Evolutionary conservation across 2,888 invertebrate species (phyloP), one percentile per base, ranked within the genome.

Genomic region (Drosophila acutilabella): DNA sequence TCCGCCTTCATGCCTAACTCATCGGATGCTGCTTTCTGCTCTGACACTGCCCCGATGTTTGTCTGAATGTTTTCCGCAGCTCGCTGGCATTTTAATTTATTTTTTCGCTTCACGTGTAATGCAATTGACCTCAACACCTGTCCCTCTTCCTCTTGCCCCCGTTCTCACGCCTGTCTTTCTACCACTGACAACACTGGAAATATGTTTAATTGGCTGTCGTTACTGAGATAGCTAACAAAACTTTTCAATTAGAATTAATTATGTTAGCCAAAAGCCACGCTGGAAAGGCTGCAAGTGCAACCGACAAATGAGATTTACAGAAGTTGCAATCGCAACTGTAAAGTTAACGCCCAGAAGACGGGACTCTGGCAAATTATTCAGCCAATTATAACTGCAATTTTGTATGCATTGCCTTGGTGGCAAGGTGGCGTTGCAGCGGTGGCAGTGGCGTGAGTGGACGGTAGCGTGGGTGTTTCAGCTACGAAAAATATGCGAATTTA

Each of bases 171-270:
- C 14, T 16, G 1, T 4, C 30, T 8, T 13, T 16, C 48, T 4
- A 4, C 18, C 6, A 23, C n/a, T 20, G 23, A 23, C 42, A 42
- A 48, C 44, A 36, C 51, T 53, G 30, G 16, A 81, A 71, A 69
- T 62, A 45, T 72, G 64, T 72, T 70, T 81, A 76, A 80, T 82
- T 81, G 82, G 59, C 52, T 44, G 56, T 33, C 48, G 61, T 33
- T 53, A 36, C 30, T 53, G n/a, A 54, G 47, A 50, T 73, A 73
- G 74, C 52, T 60, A 60, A 72, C 76, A 70, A 65, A 79, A 79
- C 69, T 81, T 81, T 80, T 72, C 79, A 80, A 80, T 80, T 80
- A 80, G 72, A 74, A 80, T 66, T 80, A 73, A 80, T 81, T 62
- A 76, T 75, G 67, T 81, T 80, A 64, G 57, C 23, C 64, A 40